phyloP scores from a whole-genome alignment of 2,113 vertebrate genomes.

The Piprites chloris region DNA sequence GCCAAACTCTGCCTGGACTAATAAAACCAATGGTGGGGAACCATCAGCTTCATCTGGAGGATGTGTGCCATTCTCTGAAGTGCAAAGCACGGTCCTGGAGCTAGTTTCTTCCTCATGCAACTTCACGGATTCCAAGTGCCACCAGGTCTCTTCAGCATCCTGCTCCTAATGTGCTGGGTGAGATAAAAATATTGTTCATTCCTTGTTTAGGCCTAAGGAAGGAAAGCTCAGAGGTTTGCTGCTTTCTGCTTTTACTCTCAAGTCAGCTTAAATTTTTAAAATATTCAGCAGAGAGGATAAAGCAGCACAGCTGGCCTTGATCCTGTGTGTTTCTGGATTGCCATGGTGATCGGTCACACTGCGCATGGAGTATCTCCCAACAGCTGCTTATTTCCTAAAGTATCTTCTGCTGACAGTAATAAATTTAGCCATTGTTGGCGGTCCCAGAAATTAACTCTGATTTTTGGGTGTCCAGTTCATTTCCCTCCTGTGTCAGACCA shows the following conservation, averaged over 20 bases:
- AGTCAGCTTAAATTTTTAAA: not conserved
- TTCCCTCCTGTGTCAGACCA: not conserved
- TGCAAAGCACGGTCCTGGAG: not conserved
- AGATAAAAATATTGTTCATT: not conserved
- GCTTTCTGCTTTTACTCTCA: not conserved
- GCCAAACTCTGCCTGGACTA: not conserved
- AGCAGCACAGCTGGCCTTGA: conserved; percentile 23
- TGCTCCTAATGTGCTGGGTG: not conserved
- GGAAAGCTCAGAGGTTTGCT: not conserved
- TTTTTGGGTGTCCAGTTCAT: conserved; percentile 2
- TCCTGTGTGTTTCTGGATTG: conserved; percentile 28
- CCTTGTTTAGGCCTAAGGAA: not conserved
- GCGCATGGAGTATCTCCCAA: not conserved
- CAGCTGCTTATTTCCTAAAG: conserved; percentile 24
- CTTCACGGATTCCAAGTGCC: not conserved
- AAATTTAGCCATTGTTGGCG: not conserved
- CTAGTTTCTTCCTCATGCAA: not conserved
- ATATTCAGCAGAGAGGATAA: conserved; percentile 6
- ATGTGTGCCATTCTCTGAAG: not conserved
- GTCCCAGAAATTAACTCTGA: conserved; percentile 3
- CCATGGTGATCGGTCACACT: conserved; percentile 1
- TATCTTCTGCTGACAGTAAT: not conserved
- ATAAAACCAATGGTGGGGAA: not conserved
- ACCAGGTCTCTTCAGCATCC: not conserved
- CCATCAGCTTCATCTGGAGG: not conserved